Evolutionary conservation across 2,888 invertebrate species (phyloP).

Genomic region (Parnassius glacialis): DNA sequence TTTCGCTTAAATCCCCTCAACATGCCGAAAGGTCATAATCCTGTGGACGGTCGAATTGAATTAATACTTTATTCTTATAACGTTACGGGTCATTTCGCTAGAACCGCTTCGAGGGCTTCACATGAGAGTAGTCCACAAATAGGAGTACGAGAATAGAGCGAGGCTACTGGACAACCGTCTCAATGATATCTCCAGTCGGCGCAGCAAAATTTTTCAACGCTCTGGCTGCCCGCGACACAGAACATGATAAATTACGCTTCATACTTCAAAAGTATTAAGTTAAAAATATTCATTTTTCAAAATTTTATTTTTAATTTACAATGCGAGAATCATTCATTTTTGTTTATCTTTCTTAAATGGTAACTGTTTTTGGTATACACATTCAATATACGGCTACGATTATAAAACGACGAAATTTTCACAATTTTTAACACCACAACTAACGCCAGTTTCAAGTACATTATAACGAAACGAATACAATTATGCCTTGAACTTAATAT

Average conservation of each 20-base stretch:
- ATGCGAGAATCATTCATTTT: too few relatives aligned
- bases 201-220: slow-evolving; percentile 50
- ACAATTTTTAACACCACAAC: neutral
- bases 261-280: too few relatives aligned
- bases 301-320: too few relatives aligned
- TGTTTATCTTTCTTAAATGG: too few relatives aligned
- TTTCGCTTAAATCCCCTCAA: slow-evolving; percentile 55
- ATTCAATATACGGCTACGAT: too few relatives aligned
- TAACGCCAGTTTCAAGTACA: neutral
- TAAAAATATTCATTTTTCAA: too few relatives aligned
- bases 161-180: slow-evolving; percentile 68
- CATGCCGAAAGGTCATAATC: slow-evolving; percentile 49
- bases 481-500: slow-evolving; percentile 14
- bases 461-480: neutral
- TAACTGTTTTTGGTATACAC: too few relatives aligned
- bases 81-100: slow-evolving; percentile 56
- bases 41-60: slow-evolving; percentile 35
- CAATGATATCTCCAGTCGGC: slow-evolving; percentile 68
- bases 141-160: slow-evolving; percentile 79
- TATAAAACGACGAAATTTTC: too few relatives aligned
- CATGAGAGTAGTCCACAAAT: slow-evolving; percentile 75
- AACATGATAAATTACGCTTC: neutral
- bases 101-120: slow-evolving; percentile 54
- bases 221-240: slow-evolving; percentile 30
- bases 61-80: slow-evolving; percentile 48